A percentile compares a stretch with the other conserved stretches of the same genome.
These are phyloP conservation scores for Agrochola lota DNA, from an alignment of 2,888 invertebrate genomes.

Conservation along the genomic window DNA sequence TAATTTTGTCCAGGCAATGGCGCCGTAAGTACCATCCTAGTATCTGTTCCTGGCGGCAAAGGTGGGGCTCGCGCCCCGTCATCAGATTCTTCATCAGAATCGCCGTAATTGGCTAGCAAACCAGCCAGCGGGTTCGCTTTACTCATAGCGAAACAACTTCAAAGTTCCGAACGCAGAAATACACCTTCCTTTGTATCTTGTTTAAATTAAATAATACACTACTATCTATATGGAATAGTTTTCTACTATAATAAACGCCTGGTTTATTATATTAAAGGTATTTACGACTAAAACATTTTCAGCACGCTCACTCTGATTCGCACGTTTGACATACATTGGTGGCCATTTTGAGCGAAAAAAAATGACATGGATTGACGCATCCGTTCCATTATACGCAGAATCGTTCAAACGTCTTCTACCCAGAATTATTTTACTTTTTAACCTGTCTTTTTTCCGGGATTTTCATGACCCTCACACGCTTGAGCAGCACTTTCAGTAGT, in stretches of 20 bases:
- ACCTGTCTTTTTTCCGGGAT: neutral
- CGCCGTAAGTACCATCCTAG: constrained; percentile 17
- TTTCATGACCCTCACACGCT: neutral
- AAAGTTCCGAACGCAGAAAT: neutral
- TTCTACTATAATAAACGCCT: neutral
- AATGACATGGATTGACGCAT: neutral
- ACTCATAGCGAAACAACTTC: constrained; percentile 77
- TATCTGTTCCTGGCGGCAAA: constrained; percentile 27
- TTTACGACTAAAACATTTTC: constrained; percentile 18
- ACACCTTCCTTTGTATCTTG: neutral
- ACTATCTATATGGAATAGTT: neutral
- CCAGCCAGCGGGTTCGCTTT: constrained; percentile 82
- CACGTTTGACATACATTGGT: constrained; percentile 41
- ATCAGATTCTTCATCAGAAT: constrained; percentile 86
- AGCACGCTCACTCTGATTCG: constrained; percentile 20
- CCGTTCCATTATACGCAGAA: neutral
- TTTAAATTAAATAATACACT: constrained; percentile 5
- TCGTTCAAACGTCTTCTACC: neutral
- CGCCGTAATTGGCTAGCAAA: constrained; percentile 84
- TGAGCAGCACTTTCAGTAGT: neutral
- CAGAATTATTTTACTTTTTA: neutral
- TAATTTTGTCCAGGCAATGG: constrained; percentile 53
- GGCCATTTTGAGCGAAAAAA: constrained; percentile 43
- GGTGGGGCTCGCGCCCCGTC: constrained; percentile 60
- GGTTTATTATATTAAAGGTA: neutral